phyloP scores from a whole-genome alignment of 1,140 invertebrate species.

The Parasteatoda tepidariorum region DNA sequence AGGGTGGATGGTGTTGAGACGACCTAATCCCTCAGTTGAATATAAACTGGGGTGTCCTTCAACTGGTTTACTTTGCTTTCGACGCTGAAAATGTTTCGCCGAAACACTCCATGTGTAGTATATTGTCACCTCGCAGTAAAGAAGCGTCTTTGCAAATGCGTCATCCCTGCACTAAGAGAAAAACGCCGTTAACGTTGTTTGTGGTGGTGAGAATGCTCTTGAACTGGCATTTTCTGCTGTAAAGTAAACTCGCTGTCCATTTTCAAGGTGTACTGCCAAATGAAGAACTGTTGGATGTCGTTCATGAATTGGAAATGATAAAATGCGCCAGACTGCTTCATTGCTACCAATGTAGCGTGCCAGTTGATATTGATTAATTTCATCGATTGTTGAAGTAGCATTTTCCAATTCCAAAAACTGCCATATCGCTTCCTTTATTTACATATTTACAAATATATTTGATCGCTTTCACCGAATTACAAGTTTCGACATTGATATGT shows the following conservation, averaged over 20 bases:
- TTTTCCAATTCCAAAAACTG: background rate
- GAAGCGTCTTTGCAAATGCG: background rate
- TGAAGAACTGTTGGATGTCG: too few relatives aligned
- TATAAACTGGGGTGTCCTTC: slow-evolving; percentile 62
- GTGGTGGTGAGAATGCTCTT: slow-evolving; percentile 22
- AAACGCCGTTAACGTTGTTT: background rate
- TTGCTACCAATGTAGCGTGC: slow-evolving; percentile 62
- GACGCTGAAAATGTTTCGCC: slow-evolving; percentile 27
- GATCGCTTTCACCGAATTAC: too few relatives aligned
- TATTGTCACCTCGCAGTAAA: slow-evolving; percentile 44
- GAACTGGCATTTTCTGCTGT: slow-evolving; percentile 22
- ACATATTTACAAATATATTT: too few relatives aligned
- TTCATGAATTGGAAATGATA: too few relatives aligned
- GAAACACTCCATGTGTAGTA: slow-evolving; percentile 55
- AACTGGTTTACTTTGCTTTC: slow-evolving; percentile 50
- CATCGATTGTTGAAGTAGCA: background rate
- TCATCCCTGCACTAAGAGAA: background rate
- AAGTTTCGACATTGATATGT: too few relatives aligned
- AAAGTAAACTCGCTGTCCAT: too few relatives aligned
- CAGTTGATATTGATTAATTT: slow-evolving; percentile 1
- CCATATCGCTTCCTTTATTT: too few relatives aligned
- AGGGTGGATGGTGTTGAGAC: slow-evolving; percentile 68
- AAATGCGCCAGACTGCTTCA: slow-evolving; percentile 65
- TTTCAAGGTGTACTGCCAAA: too few relatives aligned
- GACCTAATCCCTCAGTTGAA: slow-evolving; percentile 62